These are phyloP conservation scores for Halisarca cf. caerulea DNA, from an alignment of 37 sponge, comb jelly and placozoan genomes.

Conservation along the genomic window DNA sequence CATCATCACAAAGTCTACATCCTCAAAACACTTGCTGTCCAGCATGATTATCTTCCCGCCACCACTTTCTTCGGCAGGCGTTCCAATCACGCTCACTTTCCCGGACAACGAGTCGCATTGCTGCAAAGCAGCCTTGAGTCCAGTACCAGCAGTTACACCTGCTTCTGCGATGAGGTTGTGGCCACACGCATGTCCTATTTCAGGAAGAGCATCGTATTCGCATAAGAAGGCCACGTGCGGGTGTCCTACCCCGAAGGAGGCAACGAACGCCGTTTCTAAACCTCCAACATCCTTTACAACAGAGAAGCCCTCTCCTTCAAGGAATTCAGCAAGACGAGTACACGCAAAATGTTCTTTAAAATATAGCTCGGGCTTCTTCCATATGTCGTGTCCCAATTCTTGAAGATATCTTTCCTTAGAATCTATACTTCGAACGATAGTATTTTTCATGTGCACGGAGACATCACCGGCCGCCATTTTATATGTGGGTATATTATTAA, in stretches of 20 bases:
- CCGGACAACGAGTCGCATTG: slow-evolving; percentile 29
- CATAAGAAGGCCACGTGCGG: slow-evolving; percentile 15
- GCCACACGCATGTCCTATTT: slow-evolving; percentile 38
- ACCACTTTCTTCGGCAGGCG: slow-evolving; percentile 91
- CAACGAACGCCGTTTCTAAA: slow-evolving; percentile 18
- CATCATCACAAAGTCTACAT: slow-evolving; percentile 91
- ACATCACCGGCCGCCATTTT: too few relatives aligned
- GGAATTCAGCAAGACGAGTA: background rate
- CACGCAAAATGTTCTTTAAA: background rate
- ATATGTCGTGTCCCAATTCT: slow-evolving; percentile 63
- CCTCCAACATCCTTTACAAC: background rate
- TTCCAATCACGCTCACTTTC: slow-evolving; percentile 79
- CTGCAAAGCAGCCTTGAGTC: slow-evolving; percentile 69
- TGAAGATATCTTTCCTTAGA: slow-evolving; percentile 8
- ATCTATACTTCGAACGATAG: too few relatives aligned
- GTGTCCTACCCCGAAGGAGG: background rate
- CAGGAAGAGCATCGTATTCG: slow-evolving; percentile 40
- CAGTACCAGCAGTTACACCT: slow-evolving; percentile 77
- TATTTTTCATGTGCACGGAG: too few relatives aligned
- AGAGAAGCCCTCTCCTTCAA: background rate
- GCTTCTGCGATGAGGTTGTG: slow-evolving; percentile 88
- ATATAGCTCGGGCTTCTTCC: slow-evolving; percentile 32
- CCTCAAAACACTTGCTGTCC: slow-evolving; percentile 66
- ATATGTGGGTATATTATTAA: too few relatives aligned
- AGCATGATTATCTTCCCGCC: slow-evolving; percentile 84